Evolutionary conservation across 2,113 vertebrate species (phyloP).

Genomic region (Hemiscyllium ocellatum): DNA sequence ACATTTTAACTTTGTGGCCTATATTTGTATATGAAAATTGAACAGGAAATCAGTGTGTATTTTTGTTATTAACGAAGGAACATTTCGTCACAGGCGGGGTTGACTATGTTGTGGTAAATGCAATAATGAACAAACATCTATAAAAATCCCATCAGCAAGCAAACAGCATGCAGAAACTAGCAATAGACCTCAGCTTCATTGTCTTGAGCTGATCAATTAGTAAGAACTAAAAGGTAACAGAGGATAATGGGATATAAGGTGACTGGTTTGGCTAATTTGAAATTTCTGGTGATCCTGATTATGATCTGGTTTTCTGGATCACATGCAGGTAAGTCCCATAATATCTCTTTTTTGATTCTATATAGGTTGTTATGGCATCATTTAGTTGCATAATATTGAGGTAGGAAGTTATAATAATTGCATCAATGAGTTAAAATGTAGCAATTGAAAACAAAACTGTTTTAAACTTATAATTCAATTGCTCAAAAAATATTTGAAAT

Average conservation of each 20-base stretch:
- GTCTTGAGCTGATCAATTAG: not conserved
- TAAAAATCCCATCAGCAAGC: not conserved
- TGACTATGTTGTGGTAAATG: constrained; percentile 8
- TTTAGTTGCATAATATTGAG: not conserved
- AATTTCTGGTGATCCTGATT: not conserved
- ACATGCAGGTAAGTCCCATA: not conserved
- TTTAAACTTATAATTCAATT: not conserved
- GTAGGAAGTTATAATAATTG: not conserved
- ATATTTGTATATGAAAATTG: not conserved
- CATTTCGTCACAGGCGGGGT: not conserved
- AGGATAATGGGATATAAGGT: not conserved
- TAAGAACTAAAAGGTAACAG: not conserved
- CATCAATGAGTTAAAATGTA: not conserved
- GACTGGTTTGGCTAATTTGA: not conserved
- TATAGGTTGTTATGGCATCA: not conserved
- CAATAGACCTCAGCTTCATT: not conserved
- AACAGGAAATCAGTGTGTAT: not conserved
- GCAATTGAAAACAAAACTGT: not conserved
- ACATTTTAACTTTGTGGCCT: not conserved
- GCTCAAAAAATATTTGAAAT: not conserved
- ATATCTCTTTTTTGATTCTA: not conserved
- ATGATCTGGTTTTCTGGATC: not conserved
- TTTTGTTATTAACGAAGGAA: not conserved
- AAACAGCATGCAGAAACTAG: not conserved
- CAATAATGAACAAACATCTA: not conserved